Conservation (phyloP, 2,113 vertebrate genomes). For the Xiphorhynchus elegans region DNA sequence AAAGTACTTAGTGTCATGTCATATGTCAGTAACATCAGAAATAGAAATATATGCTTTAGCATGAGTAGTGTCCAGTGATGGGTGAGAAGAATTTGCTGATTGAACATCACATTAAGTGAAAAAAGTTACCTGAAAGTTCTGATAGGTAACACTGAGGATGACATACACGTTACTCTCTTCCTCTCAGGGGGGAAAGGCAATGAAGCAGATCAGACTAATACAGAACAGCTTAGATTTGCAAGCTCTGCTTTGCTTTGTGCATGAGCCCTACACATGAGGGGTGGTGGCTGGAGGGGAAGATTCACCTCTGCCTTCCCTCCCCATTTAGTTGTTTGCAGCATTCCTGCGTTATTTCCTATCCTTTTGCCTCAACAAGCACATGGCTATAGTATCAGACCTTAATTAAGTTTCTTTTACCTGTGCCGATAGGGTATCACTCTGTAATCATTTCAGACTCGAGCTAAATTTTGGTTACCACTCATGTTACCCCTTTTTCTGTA, state of each 20-base stretch:
- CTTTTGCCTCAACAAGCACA: not conserved
- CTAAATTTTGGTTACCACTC: not conserved
- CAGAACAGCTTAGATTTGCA: not conserved
- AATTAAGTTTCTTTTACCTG: not conserved
- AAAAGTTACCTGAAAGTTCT: slow-evolving; percentile 19
- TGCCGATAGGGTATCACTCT: accelerated
- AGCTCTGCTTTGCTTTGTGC: not conserved
- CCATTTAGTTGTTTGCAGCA: not conserved
- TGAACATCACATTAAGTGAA: not conserved
- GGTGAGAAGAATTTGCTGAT: slow-evolving; percentile 12
- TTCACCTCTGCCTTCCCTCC: not conserved
- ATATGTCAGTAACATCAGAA: slow-evolving; percentile 49
- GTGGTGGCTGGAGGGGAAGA: not conserved
- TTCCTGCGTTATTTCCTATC: not conserved
- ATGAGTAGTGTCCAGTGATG: not conserved
- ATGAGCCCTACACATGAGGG: not conserved
- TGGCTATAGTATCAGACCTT: not conserved
- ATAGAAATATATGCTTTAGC: not conserved
- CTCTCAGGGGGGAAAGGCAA: not conserved
- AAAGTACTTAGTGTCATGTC: slow-evolving; percentile 69
- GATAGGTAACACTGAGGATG: not conserved
- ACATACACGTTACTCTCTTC: not conserved
- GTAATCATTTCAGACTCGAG: not conserved
- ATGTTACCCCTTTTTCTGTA: not conserved
- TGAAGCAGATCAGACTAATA: not conserved